phyloP scores from a whole-genome alignment of 2,113 vertebrate species.

The Platichthys stellatus region DNA sequence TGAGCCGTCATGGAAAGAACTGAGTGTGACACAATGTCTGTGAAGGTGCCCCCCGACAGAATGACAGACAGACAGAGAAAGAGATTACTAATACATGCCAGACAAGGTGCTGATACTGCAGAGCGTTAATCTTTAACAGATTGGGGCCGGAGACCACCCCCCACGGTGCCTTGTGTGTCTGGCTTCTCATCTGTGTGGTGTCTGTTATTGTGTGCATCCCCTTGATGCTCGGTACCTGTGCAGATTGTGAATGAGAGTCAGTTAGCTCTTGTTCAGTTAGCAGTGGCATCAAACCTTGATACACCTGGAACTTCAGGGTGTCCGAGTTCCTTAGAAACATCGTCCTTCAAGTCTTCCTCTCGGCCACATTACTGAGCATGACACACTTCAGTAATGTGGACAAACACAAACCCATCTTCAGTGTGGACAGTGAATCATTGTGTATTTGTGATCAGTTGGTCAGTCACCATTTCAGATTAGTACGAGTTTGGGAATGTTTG shows the following conservation, averaged over 20 bases:
- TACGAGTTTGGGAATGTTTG: no score
- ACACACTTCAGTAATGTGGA: no score
- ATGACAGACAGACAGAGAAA: slow-evolving; percentile 51
- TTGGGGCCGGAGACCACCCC: slow-evolving; percentile 28
- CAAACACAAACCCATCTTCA: no score
- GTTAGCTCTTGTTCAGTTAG: background rate
- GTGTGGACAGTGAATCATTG: no score
- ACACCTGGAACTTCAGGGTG: background rate
- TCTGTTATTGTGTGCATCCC: slow-evolving; percentile 4
- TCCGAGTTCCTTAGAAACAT: no score
- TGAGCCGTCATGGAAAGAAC: no score
- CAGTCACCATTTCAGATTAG: no score
- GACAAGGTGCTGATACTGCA: slow-evolving; percentile 63
- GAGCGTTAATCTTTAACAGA: slow-evolving; percentile 72
- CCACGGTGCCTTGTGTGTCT: slow-evolving; percentile 12
- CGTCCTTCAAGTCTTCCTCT: no score
- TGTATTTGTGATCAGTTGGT: no score
- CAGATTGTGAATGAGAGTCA: slow-evolving; percentile 37
- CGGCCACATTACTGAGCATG: no score
- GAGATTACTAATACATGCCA: slow-evolving; percentile 62
- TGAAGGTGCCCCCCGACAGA: slow-evolving; percentile 17
- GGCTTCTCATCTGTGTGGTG: slow-evolving; percentile 37
- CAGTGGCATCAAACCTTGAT: background rate
- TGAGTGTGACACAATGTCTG: no score
- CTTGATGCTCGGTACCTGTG: background rate